Conservation (phyloP, 2,888 invertebrate genomes). For the Morpho helenor region DNA sequence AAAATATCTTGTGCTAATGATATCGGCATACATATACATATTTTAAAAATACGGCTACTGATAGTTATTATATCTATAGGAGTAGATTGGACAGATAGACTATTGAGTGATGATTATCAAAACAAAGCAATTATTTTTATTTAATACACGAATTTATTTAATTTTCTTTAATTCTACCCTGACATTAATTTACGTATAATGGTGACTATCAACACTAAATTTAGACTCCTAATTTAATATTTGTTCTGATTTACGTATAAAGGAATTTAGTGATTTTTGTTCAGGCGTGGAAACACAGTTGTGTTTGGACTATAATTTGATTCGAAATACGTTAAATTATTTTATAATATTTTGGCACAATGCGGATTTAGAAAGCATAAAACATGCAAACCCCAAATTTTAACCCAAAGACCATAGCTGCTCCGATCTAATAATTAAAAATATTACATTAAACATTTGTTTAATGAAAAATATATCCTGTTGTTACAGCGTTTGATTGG, state of each 20-base stretch:
- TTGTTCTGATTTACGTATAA: slow-evolving; percentile 69
- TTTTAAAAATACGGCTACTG: slow-evolving; percentile 36
- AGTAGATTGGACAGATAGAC: slow-evolving; percentile 66
- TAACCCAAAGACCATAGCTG: too few species aligned
- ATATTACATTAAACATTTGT: slow-evolving; percentile 21
- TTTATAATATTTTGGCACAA: slow-evolving; percentile 71
- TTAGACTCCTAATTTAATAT: slow-evolving; percentile 55
- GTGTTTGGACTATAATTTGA: slow-evolving; percentile 19
- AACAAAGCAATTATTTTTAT: slow-evolving; percentile 61
- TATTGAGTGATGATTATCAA: slow-evolving; percentile 62
- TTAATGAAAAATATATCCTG: too few species aligned
- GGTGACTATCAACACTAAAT: slow-evolving; percentile 80
- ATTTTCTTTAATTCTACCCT: slow-evolving; percentile 82
- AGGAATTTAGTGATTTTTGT: slow-evolving; percentile 31
- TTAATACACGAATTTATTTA: slow-evolving; percentile 57
- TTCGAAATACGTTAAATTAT: slow-evolving; percentile 23
- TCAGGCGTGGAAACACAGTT: slow-evolving; percentile 14
- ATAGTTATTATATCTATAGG: slow-evolving; percentile 29
- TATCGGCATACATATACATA: slow-evolving; percentile 52
- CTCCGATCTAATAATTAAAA: too few species aligned
- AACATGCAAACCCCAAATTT: too few species aligned
- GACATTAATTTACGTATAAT: slow-evolving; percentile 94
- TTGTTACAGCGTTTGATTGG: too few species aligned
- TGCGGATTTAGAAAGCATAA: slow-evolving; percentile 52
- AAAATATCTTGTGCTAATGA: slow-evolving; percentile 54